These are phyloP conservation scores for Melozone crissalis DNA, from an alignment of 2,113 vertebrate species.

Conservation along the genomic window DNA sequence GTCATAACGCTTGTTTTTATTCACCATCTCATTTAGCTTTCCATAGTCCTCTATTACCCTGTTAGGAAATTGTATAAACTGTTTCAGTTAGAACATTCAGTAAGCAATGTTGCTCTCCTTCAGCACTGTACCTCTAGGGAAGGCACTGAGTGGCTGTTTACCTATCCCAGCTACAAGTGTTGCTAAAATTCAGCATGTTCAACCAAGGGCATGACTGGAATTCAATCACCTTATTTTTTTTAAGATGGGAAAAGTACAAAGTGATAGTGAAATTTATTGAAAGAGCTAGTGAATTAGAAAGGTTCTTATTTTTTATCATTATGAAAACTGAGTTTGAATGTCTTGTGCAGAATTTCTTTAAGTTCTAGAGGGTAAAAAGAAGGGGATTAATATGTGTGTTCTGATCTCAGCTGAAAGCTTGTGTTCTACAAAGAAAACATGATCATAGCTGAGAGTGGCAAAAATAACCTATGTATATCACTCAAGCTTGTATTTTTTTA, in stretches of 20 bases:
- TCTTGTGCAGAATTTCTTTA: neutral
- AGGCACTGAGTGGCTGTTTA: neutral
- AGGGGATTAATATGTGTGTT: neutral
- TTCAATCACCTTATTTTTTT: neutral
- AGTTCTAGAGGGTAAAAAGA: neutral
- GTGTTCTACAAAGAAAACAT: neutral
- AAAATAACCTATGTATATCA: neutral
- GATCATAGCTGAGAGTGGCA: neutral
- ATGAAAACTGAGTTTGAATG: neutral
- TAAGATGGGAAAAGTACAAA: neutral
- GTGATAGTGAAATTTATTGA: neutral
- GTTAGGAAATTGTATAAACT: neutral
- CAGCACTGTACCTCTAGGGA: neutral
- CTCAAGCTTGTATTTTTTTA: neutral
- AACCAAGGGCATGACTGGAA: neutral
- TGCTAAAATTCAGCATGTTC: neutral
- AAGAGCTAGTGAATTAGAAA: neutral
- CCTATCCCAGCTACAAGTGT: neutral
- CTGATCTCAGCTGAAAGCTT: neutral
- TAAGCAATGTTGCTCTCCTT: neutral
- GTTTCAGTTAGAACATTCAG: neutral
- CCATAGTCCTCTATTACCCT: neutral
- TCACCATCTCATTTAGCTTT: neutral
- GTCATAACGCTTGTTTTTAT: neutral
- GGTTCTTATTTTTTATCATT: neutral